A percentile compares a stretch with the other conserved stretches of the same genome.
Evolutionary conservation across 2,888 invertebrate genomes (phyloP).

Genomic region (Papilio demoleus): DNA sequence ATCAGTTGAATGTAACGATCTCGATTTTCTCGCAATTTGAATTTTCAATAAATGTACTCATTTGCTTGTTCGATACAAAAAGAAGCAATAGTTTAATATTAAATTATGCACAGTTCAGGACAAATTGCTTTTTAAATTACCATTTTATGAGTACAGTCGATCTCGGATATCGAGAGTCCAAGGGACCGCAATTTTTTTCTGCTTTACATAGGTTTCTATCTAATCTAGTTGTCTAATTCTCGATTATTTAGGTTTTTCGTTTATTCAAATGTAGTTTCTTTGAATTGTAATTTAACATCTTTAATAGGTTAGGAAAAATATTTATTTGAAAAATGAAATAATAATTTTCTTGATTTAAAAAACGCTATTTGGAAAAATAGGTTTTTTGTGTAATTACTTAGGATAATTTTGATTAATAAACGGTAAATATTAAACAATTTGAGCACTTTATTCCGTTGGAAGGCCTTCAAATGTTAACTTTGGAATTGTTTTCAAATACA

Average conservation of each 20-base stretch:
- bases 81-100: slow-evolving; percentile 41
- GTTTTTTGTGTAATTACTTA: neutral
- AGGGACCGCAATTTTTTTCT: no score
- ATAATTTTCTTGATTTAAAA: no score
- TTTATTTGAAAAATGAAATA: no score
- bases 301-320: no score
- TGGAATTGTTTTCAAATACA: neutral
- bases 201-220: no score
- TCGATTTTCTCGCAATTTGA: slow-evolving; percentile 43
- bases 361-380: no score
- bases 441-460: neutral
- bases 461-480: neutral
- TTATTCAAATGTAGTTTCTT: no score
- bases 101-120: neutral
- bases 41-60: slow-evolving; percentile 49
- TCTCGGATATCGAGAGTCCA: no score
- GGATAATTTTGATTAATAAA: neutral
- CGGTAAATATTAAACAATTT: neutral
- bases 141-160: no score
- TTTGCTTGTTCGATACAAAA: slow-evolving; percentile 44
- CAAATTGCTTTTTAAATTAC: neutral
- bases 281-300: no score
- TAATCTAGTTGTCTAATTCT: no score
- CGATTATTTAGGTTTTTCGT: no score
- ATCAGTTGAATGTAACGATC: slow-evolving; percentile 43